Evolutionary conservation across 2,113 vertebrate species (phyloP).

Genomic region (Nansenia antarctica): DNA sequence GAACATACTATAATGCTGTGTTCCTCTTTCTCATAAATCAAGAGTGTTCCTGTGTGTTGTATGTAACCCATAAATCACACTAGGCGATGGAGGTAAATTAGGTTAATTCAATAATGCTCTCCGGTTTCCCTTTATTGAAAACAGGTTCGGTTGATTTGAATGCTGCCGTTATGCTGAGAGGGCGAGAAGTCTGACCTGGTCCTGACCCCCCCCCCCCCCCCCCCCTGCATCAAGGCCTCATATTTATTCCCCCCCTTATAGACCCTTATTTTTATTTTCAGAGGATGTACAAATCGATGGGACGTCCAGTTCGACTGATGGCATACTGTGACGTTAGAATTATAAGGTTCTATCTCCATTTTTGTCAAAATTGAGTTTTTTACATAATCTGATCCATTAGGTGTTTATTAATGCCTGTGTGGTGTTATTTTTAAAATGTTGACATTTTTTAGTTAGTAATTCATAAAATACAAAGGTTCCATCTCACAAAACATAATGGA

Average conservation of each 20-base stretch:
- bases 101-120: conserved; percentile 5
- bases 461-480: no score
- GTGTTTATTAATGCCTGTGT: no score
- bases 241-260: conserved; percentile 17
- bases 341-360: no score
- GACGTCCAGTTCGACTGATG: not conserved
- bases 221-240: not conserved
- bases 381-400: no score
- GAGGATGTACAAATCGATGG: conserved; percentile 24
- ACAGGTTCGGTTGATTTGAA: conserved; percentile 6
- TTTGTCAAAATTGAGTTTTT: no score
- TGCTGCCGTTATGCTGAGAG: no score
- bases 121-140: not conserved
- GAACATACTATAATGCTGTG: not conserved
- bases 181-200: conserved; percentile 8
- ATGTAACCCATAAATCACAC: conserved; percentile 9
- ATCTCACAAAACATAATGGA: no score
- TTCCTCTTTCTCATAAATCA: conserved; percentile 11
- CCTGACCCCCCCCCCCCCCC: no score
- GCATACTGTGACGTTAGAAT: no score
- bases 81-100: not conserved
- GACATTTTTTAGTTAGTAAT: no score
- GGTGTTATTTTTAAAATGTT: no score
- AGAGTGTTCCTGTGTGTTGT: not conserved
- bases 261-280: conserved; percentile 19